These are phyloP conservation scores for Salvelinus fontinalis DNA, from an alignment of 2,113 vertebrate genomes.

Conservation along the genomic window DNA sequence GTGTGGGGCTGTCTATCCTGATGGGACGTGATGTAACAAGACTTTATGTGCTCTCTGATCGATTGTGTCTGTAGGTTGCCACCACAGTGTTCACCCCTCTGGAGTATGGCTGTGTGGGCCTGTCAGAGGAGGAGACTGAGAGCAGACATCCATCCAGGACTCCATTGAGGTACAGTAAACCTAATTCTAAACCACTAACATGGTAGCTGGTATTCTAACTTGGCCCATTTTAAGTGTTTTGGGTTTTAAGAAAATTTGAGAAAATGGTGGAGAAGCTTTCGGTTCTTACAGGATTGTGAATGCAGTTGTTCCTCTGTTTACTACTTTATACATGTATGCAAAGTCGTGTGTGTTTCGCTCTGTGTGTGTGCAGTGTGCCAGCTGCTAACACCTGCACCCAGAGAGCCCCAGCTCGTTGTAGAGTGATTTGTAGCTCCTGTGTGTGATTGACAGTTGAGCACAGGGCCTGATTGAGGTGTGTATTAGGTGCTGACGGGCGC, in stretches of 20 bases:
- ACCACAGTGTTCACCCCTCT: slow-evolving; percentile 94
- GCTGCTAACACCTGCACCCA: slow-evolving; percentile 64
- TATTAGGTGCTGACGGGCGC: slow-evolving; percentile 68
- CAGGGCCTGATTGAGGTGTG: slow-evolving; percentile 74
- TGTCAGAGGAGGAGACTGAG: slow-evolving; percentile 87
- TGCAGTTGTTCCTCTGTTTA: no score
- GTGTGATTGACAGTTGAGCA: slow-evolving; percentile 64
- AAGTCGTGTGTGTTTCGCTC: background rate
- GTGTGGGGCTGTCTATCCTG: slow-evolving; percentile 84
- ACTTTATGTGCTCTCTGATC: no score
- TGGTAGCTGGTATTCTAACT: background rate
- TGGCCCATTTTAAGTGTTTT: no score
- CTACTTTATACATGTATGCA: no score
- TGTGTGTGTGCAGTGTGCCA: slow-evolving; percentile 38
- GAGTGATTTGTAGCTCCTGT: background rate
- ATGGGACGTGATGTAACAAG: no score
- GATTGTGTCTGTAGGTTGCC: slow-evolving; percentile 74
- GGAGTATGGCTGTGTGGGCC: slow-evolving; percentile 90
- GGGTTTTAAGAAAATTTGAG: no score
- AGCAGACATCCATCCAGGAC: slow-evolving; percentile 64
- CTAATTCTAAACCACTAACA: background rate
- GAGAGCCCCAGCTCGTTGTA: slow-evolving; percentile 46
- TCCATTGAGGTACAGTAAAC: slow-evolving; percentile 79
- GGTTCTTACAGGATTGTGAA: no score
- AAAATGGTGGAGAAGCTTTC: background rate